A percentile compares a stretch with the other conserved stretches of the same genome.
Conservation (phyloP, 2,888 invertebrate species). For the Heliconius hortense region DNA sequence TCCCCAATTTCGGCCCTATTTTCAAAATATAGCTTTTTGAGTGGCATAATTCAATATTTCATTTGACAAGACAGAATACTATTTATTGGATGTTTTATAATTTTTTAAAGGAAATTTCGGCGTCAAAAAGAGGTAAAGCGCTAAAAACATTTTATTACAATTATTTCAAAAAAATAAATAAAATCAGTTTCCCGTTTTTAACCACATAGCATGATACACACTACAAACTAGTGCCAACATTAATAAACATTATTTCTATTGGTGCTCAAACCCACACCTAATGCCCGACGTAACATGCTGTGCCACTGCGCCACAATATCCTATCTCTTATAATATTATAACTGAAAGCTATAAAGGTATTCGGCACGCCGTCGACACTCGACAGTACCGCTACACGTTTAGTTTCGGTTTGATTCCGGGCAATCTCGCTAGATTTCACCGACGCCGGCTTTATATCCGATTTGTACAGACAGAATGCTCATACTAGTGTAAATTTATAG, state of each 20-base stretch:
- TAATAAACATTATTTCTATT: not conserved
- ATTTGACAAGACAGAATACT: too few species aligned
- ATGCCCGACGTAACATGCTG: not conserved
- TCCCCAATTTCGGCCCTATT: too few species aligned
- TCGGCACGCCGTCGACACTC: slow-evolving; percentile 21
- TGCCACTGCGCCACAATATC: not conserved
- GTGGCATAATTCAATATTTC: too few species aligned
- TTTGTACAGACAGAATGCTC: slow-evolving; percentile 34
- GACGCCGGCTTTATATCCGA: slow-evolving; percentile 48
- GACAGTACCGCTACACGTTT: slow-evolving; percentile 44
- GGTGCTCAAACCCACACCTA: not conserved
- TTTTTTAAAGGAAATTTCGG: too few species aligned
- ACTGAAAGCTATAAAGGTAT: slow-evolving; percentile 9
- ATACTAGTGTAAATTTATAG: not conserved
- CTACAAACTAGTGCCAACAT: too few species aligned
- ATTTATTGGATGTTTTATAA: too few species aligned
- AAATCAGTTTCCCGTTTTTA: too few species aligned
- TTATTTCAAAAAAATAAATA: too few species aligned
- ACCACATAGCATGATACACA: too few species aligned
- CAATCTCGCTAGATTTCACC: slow-evolving; percentile 59
- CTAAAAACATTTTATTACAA: too few species aligned
- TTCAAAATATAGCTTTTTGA: too few species aligned
- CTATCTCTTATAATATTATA: not conserved
- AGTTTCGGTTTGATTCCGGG: slow-evolving; percentile 56
- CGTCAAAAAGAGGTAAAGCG: too few species aligned